Conservation (phyloP, 2,113 vertebrate species). For the Phrynosoma blainvillii region DNA sequence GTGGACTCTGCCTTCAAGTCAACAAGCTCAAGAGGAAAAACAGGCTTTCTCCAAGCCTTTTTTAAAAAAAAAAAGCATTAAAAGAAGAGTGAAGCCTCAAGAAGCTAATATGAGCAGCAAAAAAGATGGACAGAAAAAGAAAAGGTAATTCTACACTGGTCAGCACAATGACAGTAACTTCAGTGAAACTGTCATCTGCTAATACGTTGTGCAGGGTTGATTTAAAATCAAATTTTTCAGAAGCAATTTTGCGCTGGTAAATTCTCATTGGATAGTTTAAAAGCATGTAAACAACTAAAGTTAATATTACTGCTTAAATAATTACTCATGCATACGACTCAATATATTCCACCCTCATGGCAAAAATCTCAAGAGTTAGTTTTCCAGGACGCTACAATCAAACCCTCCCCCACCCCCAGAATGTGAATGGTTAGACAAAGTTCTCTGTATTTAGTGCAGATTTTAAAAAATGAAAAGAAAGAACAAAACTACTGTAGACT, state of each 20-base stretch:
- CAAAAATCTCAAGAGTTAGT: conserved; percentile 74
- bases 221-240: conserved; percentile 65
- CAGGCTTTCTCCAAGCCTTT: conserved; percentile 62
- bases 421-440: conserved; percentile 71
- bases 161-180: conserved; percentile 60
- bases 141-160: conserved; percentile 53
- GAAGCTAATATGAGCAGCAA: conserved; percentile 53
- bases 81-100: conserved; percentile 53
- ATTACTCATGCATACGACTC: conserved; percentile 75
- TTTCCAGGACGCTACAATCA: conserved; percentile 62
- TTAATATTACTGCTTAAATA: conserved; percentile 74
- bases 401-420: conserved; percentile 63
- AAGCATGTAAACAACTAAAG: conserved; percentile 77
- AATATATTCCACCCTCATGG: conserved; percentile 72
- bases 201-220: conserved; percentile 69
- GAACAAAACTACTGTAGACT: conserved; percentile 74
- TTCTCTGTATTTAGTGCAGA: conserved; percentile 76
- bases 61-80: conserved; percentile 56
- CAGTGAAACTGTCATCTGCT: conserved; percentile 61
- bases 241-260: conserved; percentile 64
- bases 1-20: conserved; percentile 22
- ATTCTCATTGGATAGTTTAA: conserved; percentile 65
- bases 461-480: conserved; percentile 63
- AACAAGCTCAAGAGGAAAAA: conserved; percentile 54
- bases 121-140: conserved; percentile 37